These are phyloP conservation scores for Bruchidius siliquastri DNA, from an alignment of 2,888 invertebrate species.

Conservation along the genomic window DNA sequence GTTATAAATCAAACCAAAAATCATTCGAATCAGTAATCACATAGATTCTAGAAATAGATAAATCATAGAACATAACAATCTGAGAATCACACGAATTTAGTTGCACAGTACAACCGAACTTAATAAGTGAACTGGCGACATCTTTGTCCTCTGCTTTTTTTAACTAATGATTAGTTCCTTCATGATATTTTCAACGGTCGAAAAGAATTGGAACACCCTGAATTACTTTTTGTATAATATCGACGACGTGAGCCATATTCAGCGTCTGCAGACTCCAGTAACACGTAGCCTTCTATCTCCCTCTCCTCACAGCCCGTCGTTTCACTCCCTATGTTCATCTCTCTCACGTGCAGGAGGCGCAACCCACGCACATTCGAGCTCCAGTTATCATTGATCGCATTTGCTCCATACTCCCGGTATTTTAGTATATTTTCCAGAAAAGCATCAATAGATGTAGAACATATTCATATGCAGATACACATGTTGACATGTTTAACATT, in stretches of 20 bases:
- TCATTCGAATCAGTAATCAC: too few relatives aligned
- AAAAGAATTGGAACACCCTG: too few relatives aligned
- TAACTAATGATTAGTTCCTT: too few relatives aligned
- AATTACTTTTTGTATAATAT: neutral
- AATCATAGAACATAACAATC: too few relatives aligned
- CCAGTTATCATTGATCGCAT: neutral
- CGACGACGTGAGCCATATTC: neutral
- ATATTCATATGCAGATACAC: neutral
- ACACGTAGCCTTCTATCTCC: neutral
- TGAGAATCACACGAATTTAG: too few relatives aligned
- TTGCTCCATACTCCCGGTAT: neutral
- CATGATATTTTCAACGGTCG: too few relatives aligned
- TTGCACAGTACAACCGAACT: too few relatives aligned
- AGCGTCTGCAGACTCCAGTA: neutral
- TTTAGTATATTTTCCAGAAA: neutral
- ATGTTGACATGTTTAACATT: too few relatives aligned
- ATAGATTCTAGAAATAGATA: too few relatives aligned
- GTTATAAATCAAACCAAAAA: too few relatives aligned
- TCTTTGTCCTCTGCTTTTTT: too few relatives aligned
- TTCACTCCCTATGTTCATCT: neutral
- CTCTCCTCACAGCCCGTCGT: neutral
- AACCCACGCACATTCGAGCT: neutral
- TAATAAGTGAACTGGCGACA: too few relatives aligned
- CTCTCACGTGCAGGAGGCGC: neutral
- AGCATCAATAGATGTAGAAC: neutral